Evolutionary conservation across 2,888 invertebrate genomes (phyloP).

Genomic region (Hydraecia micacea): DNA sequence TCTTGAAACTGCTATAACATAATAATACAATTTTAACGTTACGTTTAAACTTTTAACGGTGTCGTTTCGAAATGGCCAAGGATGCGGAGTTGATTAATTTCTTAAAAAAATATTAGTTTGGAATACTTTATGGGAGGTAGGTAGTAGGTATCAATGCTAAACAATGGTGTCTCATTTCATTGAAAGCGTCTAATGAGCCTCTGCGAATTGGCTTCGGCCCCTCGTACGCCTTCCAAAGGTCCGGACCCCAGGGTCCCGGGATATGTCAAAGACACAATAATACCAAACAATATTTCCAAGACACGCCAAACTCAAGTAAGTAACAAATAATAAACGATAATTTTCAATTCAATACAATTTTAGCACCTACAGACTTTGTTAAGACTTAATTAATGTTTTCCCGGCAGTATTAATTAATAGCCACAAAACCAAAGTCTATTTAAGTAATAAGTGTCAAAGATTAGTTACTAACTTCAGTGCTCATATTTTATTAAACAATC

Average conservation of each 20-base stretch:
- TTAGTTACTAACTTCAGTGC: constrained; percentile 11
- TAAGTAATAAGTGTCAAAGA: not conserved
- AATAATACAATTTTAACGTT: not conserved
- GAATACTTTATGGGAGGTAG: not conserved
- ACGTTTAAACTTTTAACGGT: constrained; percentile 3
- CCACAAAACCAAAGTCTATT: not conserved
- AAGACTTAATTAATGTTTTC: not conserved
- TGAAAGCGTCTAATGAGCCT: not conserved
- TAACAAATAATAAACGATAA: too few species aligned
- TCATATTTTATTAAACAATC: constrained; percentile 16
- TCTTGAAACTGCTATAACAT: constrained; percentile 3
- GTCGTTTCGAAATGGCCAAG: not conserved
- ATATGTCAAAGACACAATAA: not conserved
- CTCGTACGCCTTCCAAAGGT: too few species aligned
- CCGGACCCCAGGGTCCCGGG: not conserved
- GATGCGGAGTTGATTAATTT: not conserved
- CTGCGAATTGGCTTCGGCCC: too few species aligned
- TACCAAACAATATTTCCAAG: not conserved
- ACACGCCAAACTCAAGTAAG: not conserved
- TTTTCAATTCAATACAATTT: not conserved
- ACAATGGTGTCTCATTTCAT: not conserved
- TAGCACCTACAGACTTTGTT: too few species aligned
- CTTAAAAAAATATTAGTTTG: not conserved
- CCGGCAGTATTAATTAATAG: not conserved
- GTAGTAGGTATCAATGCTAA: not conserved